Percentiles rank a stretch among this genome's conserved stretches.
Evolutionary conservation across 2,113 vertebrate species (phyloP).

Genomic region (Gyps fulvus): DNA sequence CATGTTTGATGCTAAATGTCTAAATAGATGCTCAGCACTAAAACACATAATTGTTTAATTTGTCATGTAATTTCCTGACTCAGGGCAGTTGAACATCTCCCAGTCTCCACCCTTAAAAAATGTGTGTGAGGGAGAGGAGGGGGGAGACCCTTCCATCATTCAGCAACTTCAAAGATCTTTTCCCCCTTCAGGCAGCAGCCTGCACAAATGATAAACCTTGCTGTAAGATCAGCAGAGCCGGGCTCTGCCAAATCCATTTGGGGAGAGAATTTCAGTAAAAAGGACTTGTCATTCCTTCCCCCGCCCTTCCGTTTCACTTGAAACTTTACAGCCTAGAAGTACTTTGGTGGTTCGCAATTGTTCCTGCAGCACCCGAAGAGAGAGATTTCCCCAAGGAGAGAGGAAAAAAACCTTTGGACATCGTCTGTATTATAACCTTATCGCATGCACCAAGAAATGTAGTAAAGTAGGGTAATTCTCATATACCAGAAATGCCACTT

Average conservation of each 20-base stretch:
- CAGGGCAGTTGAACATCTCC: constrained; percentile 44
- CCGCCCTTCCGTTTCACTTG: constrained; percentile 3
- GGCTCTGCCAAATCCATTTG: constrained; percentile 38
- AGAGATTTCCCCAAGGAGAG: background rate
- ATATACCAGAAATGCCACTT: background rate
- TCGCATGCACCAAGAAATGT: background rate
- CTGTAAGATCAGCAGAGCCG: constrained; percentile 1
- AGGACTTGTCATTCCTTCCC: constrained; percentile 30
- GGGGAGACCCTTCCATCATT: constrained; percentile 37
- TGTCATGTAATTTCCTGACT: constrained; percentile 61
- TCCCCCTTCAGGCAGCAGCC: constrained; percentile 54
- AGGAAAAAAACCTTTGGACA: background rate
- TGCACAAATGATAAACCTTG: constrained; percentile 52
- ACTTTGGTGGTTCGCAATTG: background rate
- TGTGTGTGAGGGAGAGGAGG: background rate
- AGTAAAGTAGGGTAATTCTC: background rate
- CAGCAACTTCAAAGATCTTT: constrained; percentile 52
- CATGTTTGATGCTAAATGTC: background rate
- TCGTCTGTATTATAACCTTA: background rate
- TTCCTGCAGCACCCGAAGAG: background rate
- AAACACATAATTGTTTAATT: constrained; percentile 59
- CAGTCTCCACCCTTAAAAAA: constrained; percentile 27
- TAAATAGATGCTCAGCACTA: background rate
- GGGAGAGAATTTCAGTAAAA: constrained; percentile 33
- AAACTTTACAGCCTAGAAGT: constrained; percentile 6